phyloP scores from a whole-genome alignment of 2,113 vertebrate species.

The Columba livia region DNA sequence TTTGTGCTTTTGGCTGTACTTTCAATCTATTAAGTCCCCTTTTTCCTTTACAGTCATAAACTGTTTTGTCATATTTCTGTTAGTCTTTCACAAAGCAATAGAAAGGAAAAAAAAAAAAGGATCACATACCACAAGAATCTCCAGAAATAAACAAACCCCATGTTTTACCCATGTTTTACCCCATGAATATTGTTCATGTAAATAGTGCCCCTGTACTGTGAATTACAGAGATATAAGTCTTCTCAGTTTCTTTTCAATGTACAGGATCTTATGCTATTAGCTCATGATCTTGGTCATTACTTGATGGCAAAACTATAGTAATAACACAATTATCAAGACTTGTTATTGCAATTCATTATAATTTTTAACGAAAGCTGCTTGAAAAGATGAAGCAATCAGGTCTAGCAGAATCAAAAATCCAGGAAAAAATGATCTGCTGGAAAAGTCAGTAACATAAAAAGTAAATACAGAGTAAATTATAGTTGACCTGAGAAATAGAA shows the following conservation, averaged over 20 bases:
- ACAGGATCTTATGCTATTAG: neutral
- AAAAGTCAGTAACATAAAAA: neutral
- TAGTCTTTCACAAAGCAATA: neutral
- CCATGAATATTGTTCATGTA: rapidly evolving
- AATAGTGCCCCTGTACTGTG: neutral
- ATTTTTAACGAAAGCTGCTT: neutral
- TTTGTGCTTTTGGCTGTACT: neutral
- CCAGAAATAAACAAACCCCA: neutral
- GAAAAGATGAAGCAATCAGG: neutral
- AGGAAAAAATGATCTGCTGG: neutral
- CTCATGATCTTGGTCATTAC: neutral
- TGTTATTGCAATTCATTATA: neutral
- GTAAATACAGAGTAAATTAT: neutral
- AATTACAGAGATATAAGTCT: neutral
- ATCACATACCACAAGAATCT: neutral
- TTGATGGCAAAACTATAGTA: neutral
- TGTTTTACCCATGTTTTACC: neutral
- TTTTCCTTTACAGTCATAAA: neutral
- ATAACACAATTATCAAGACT: neutral
- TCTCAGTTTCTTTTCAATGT: neutral
- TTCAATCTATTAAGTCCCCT: neutral
- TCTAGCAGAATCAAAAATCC: neutral
- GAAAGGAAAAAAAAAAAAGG: neutral
- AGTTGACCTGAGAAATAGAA: conserved; percentile 10
- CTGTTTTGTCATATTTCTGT: neutral